Base-by-base conservation (phyloP, 2,797 vertebrate genomes). In the Phyllotis vaccarum region DNA sequence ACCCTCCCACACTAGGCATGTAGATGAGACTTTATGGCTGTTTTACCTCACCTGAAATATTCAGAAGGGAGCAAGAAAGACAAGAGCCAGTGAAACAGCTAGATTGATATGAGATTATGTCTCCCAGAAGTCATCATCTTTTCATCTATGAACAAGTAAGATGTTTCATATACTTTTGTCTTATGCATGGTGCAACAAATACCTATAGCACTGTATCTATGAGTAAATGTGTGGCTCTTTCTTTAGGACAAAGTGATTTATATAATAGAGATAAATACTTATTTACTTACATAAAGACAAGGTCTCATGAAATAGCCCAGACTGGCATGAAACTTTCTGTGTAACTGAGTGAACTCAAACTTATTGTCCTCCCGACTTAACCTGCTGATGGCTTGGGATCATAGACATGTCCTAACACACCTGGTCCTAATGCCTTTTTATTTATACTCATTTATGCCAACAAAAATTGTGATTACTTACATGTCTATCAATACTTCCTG, bases 141-240 rank as follows among this genome's bases (percentile, higher is more conserved):
- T 80, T 92, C 19, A 22, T 40, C 54, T 78, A 60, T 72, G 27
- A 74, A 91, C 78, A 94, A 62, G 37, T 43, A 86, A 8, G 3
- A 2, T 31, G 9, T 86, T 93, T 95, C 22, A 87, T 89, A 78
- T 89, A 80, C 40, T 95, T 91, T 86, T 0, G 21, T 89, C 40
- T 22, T 93, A 58, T 2, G 72, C 54, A 56, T 52, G 46, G 8
- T 89, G 22, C 0, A 92, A 19, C 27, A 40, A 92, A 64, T 89
- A 68, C 21, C 3, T 74, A 43, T 43, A 40, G 29, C 29, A 6
- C 52, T 60, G 21, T 85, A 66, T 58, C 6, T 78, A 49, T 92
- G 31, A 79, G 27, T 54, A n/a, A 2, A 54, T 74, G 12, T 76
- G 9, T 52, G 11, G 52, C 3, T 93, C 21, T 88, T 81, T 75